Conservation (phyloP, 2,797 vertebrate genomes). For the Gymnothorax reevesii region DNA sequence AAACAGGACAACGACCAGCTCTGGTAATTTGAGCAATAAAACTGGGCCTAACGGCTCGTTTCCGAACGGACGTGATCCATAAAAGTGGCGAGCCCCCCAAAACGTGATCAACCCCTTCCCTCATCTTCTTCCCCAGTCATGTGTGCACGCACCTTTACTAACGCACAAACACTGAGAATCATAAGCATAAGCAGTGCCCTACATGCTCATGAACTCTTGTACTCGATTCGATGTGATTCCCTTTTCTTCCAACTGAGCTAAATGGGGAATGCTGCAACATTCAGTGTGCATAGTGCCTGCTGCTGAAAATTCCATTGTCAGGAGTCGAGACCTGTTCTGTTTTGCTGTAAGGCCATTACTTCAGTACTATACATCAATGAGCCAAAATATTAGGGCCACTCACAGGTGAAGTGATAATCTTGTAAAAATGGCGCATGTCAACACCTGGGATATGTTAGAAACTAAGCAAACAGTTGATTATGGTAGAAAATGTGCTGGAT, state of each 20-base stretch:
- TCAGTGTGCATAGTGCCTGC: not conserved
- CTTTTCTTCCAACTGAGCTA: not conserved
- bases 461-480: too few species aligned
- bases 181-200: not conserved
- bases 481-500: too few species aligned
- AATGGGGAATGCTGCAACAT: not conserved
- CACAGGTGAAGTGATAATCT: too few species aligned
- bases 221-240: not conserved
- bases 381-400: too few species aligned
- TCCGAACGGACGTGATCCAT: constrained; percentile 78
- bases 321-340: not conserved
- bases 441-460: too few species aligned
- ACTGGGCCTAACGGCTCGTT: constrained; percentile 81
- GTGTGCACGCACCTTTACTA: not conserved
- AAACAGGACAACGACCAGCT: constrained; percentile 85
- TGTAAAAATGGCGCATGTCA: too few species aligned
- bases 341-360: not conserved
- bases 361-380: not conserved
- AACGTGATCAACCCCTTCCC: constrained; percentile 38
- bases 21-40: constrained; percentile 81
- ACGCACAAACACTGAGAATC: not conserved
- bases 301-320: not conserved
- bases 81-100: constrained; percentile 67
- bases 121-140: not conserved
- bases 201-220: not conserved